phyloP scores from a whole-genome alignment of 2,888 invertebrate species.

The Volucella bombylans region DNA sequence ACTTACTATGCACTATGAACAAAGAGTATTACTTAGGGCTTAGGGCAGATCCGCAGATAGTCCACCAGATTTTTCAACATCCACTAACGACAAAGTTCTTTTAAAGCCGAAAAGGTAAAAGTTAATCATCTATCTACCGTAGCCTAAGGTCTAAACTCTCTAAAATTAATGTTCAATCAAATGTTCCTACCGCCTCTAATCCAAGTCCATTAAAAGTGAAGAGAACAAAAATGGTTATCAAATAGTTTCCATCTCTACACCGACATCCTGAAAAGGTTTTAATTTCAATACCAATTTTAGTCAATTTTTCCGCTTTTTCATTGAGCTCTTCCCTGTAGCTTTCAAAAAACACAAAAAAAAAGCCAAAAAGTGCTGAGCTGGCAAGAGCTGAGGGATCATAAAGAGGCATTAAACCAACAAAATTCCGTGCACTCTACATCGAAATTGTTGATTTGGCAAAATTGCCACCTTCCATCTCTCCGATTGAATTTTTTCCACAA shows the following conservation, averaged over 20 bases:
- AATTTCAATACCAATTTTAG: conserved; percentile 45
- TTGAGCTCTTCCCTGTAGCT: conserved; percentile 3
- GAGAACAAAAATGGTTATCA: conserved; percentile 18
- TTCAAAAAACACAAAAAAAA: no score
- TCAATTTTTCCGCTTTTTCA: conserved; percentile 12
- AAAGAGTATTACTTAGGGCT: no score
- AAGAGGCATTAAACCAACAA: conserved; percentile 54
- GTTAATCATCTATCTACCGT: conserved; percentile 26
- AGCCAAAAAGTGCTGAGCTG: background rate
- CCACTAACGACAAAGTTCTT: conserved; percentile 47
- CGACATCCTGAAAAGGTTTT: conserved; percentile 56
- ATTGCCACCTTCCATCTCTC: conserved; percentile 32
- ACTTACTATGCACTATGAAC: no score
- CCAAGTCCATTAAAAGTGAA: conserved; percentile 43
- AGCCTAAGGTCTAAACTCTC: background rate
- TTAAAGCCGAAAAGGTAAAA: conserved; percentile 27
- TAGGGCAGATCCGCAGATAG: no score
- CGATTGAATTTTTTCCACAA: conserved; percentile 8
- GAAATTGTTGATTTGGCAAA: conserved; percentile 66
- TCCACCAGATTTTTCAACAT: no score
- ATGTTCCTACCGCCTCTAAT: conserved; percentile 29
- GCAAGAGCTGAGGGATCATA: conserved; percentile 39
- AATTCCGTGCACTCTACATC: conserved; percentile 45
- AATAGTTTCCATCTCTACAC: conserved; percentile 14
- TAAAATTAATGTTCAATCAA: conserved; percentile 41